Base-by-base conservation (phyloP, 2,888 invertebrate genomes). In the Aspidapion aeneum region DNA sequence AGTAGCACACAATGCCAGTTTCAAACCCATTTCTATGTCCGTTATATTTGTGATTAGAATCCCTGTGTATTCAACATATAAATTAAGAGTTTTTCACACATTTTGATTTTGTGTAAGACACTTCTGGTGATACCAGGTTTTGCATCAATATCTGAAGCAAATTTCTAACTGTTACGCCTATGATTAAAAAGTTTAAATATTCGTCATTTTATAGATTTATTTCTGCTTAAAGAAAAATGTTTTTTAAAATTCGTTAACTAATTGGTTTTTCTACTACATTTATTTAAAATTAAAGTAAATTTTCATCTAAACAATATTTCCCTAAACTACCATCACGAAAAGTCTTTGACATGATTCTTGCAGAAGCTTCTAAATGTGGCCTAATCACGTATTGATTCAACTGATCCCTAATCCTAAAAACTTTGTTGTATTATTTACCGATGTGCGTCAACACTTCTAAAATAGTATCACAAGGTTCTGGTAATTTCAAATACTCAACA, bases 21-120 rank as follows among this genome's bases (percentile, higher is more conserved):
- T 95, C 75, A 98, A 82, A 1, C 94, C 96, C 74, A 87, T 86
- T 73, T 93, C 89, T 1, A 90, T 78, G 73, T 90, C 84, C 1
- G 81, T 80, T 2, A 97, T 86, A 9, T 84, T 84, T 0, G 98
- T 97, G 60, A 90, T 87, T 63, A 97, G 81, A 71, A 98, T 95
- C 57, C 98, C 98, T 0, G 98, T 1, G 97, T 96, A 75, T 98
- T 98, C 35, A 91, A 84, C 80, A 98, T 86, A 79, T 90, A 97
- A 64, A 96, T 87, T 1, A 83, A 76, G 0, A 96, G 97, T 54
- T 90, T 81, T 70, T 91, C 88, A 67, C 86, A 87, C 54, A 95
- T 89, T 82, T 90, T 93, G 3, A 98, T 94, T 78, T 87, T 90
- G 50, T 86, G 90, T 75, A 91, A 83, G 1, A 98, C 88, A 70